phyloP scores from a whole-genome alignment of 2,888 invertebrate species.

The Sphecodes monilicornis region DNA sequence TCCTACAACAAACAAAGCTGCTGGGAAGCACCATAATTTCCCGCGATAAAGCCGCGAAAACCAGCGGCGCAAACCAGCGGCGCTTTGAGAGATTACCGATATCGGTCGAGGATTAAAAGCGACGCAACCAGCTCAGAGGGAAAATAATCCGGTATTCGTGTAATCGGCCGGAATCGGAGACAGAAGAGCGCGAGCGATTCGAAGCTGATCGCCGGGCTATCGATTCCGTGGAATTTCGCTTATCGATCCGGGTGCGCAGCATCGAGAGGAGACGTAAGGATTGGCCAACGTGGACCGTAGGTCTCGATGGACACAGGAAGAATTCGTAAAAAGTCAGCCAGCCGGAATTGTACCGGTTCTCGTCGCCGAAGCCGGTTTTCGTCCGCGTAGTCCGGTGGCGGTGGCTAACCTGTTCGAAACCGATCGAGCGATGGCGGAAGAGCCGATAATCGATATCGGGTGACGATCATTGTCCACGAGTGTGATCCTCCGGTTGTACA shows the following conservation, averaged over 20 bases:
- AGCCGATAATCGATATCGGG: neutral
- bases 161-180: neutral
- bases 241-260: neutral
- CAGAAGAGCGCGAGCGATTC: neutral
- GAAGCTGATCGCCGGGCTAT: neutral
- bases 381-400: conserved; percentile 31
- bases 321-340: conserved; percentile 2
- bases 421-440: neutral
- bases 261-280: neutral
- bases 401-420: conserved; percentile 20
- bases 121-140: neutral
- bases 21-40: no score
- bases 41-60: no score
- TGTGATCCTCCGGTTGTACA: no score
- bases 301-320: neutral
- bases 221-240: neutral
- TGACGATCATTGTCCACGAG: neutral
- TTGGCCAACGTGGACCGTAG: neutral
- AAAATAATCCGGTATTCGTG: neutral
- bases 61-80: no score
- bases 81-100: neutral
- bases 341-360: conserved; percentile 55
- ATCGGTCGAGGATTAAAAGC: neutral
- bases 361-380: conserved; percentile 59
- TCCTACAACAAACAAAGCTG: no score